Base-by-base conservation (phyloP, 2,888 invertebrate genomes). In the Leptinotarsa rubiginosa region DNA sequence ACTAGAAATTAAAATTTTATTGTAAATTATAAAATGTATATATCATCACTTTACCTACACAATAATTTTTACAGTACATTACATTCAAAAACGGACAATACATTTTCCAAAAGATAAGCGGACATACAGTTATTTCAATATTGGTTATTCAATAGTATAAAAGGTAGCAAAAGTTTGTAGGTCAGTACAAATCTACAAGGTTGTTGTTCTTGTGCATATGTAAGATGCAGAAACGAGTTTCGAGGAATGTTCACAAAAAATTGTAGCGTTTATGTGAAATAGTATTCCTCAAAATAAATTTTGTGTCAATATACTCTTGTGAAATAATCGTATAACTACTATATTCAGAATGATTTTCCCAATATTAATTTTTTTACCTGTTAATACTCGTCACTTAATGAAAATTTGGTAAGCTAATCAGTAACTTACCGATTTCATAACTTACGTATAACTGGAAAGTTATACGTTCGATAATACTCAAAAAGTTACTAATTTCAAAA, bases 1-100 rank as follows among this genome's bases (percentile, higher is more conserved):
- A 62, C 15, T 18, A 62, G 31, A 62, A 62, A 62, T 62, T 18
- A 62, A 41, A 62, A 31, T 62, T 62, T n/a, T 62, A 62, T 62
- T 62, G 62, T 62, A 62, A 62, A 62, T 62, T 62, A 62, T 41
- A 62, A 62, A 62, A 62, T 62, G 62, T 62, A 62, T 62, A 62
- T 62, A 62, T 62, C 62, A 41, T 62, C 62, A 62, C 62, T 62
- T 62, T 62, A 62, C 62, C 62, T 62, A 62, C 62, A 62, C 62
- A 41, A 25, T 41, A 62, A 41, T 62, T 62, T 62, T n/a, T 41
- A 59, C 59, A 59, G 15, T 59, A 56, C 20, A 56, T 10, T 56
- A 56, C 56, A 56, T 20, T 56, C 22, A 31, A 62, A 62, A 62
- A 62, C 62, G 62, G 62, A 62, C 62, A 62, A n/a, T 62, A 62